Base-by-base conservation (phyloP, 1,140 invertebrate species). In the Nymphalis io region DNA sequence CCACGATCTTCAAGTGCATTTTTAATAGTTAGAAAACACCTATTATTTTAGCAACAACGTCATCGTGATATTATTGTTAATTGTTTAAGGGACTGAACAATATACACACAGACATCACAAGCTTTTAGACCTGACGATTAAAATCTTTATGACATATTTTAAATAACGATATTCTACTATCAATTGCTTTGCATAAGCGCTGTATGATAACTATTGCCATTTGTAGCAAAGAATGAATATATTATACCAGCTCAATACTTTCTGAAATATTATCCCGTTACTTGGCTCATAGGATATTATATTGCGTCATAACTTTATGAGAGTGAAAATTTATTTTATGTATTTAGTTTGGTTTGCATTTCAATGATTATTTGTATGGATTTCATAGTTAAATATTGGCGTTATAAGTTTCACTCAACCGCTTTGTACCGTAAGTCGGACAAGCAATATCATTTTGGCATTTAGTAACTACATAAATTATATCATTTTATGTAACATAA, bases 211-310 rank as follows among this genome's bases (percentile, higher is more conserved):
- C 40, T 59, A 42, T 58, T 70, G 51, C 53, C 60, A 70, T 40
- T 70, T 46, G 23, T 63, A 70, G 60, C 60, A 55, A 68, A 15
- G 38, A 60, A 60, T 38, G 33, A 63, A 63, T 70, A 58, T 66
- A 66, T 46, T 55, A 59, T 55, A 59, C 64, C 38, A 48, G 60
- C 18, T 38, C 23, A 48, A 70, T 70, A 70, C 55, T 63, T 63
- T 48, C 60, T 70, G 68, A 70, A 63, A 63, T 70, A 70, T 70
- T 51, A 63, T 58, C 61, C 46, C 40, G 68, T 62, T 63, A 51
- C 16, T 16, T 13, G 40, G 13, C 39, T 59, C 16, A 61, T 55
- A 57, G 59, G 44, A 57, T 46, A 62, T 18, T 38, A 42, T 57
- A 58, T 62, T 69, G 67, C 67, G 23, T 57, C 60, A 69, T 58